Evolutionary conservation across 2,797 vertebrate species (phyloP), one percentile per base, ranked within the genome.

Genomic region (Oophaga sylvatica): DNA sequence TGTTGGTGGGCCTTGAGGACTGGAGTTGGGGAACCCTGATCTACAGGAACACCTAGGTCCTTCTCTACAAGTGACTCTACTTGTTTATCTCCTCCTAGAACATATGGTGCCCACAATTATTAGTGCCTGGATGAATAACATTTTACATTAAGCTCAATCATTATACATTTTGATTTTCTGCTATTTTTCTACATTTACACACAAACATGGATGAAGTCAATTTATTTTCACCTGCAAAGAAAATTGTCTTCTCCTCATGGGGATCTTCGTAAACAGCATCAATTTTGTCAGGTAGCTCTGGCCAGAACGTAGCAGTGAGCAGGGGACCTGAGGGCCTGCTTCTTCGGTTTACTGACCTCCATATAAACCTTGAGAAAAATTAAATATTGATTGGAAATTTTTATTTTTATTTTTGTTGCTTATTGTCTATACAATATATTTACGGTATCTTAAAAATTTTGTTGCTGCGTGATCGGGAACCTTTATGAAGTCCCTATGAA

Each of bases 261-360:
- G 98, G 97, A 87, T 96, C 96, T 93, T 99, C 97, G 0, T 99
- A 99, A 77, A 95, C 97, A 13, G 98, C 98, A 29, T 99, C 97
- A 0, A 99, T 96, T 93, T 96, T 99, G 84, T 94, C 93, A 2
- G 98, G 98, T 80, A 99, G 93, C 78, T 99, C 97, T 22, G 96
- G 94, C 98, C 98, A 99, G 94, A 98, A 99, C 2, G 97, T 98
- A 92, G 96, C 97, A 85, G 97, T 95, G 10, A 99, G 95, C 93
- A 97, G 95, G 3, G 98, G 98, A 68, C 97, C 98, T 0, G 48
- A 97, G 87, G 97, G 97, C 91, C 97, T 97, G 90, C 90, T 94
- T 88, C 95, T 93, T 91, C 95, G 94, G 90, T 96, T 97, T 90
- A 96, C 94, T 41, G 97, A 96, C 92, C 97, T 96, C 95, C 98